Evolutionary conservation across 1,140 invertebrate species (phyloP).

Genomic region (Drosophila triauraria): DNA sequence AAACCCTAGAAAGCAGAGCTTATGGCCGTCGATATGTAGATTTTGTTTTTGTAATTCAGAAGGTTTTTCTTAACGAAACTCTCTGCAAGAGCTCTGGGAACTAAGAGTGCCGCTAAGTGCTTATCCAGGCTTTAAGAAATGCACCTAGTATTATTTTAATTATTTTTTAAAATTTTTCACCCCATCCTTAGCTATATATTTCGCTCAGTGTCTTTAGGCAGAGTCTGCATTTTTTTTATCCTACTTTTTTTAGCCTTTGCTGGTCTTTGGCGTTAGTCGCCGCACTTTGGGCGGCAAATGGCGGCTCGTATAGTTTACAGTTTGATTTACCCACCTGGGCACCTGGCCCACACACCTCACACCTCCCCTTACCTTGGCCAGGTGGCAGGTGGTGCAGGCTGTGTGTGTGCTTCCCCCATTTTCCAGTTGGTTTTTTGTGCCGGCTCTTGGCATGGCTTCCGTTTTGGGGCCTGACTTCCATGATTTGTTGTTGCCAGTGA

Average conservation of each 20-base stretch:
- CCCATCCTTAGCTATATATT: neutral
- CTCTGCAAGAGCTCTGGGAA: no score
- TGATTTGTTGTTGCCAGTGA: constrained; percentile 62
- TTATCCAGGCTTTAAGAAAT: no score
- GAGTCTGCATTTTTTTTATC: constrained; percentile 6
- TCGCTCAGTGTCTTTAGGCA: neutral
- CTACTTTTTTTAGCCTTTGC: constrained; percentile 23
- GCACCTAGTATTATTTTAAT: neutral
- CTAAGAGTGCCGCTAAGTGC: no score
- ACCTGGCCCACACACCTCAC: constrained; percentile 3
- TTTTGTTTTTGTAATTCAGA: neutral
- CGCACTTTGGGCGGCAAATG: constrained; percentile 77
- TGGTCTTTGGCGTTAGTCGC: constrained; percentile 71
- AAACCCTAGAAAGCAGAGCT: no score
- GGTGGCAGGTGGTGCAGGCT: constrained; percentile 15
- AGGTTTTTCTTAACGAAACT: no score
- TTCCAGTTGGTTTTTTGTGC: constrained; percentile 35
- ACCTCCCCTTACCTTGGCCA: neutral
- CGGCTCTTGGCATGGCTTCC: constrained; percentile 69
- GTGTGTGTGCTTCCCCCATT: constrained; percentile 8
- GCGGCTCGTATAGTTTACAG: constrained; percentile 70
- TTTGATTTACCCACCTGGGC: constrained; percentile 51
- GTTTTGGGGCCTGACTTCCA: constrained; percentile 58
- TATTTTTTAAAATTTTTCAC: no score
- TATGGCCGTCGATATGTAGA: neutral